Percentiles rank a stretch among this genome's conserved stretches.
Conservation (phyloP, 2,113 vertebrate species). For the Motacilla alba region DNA sequence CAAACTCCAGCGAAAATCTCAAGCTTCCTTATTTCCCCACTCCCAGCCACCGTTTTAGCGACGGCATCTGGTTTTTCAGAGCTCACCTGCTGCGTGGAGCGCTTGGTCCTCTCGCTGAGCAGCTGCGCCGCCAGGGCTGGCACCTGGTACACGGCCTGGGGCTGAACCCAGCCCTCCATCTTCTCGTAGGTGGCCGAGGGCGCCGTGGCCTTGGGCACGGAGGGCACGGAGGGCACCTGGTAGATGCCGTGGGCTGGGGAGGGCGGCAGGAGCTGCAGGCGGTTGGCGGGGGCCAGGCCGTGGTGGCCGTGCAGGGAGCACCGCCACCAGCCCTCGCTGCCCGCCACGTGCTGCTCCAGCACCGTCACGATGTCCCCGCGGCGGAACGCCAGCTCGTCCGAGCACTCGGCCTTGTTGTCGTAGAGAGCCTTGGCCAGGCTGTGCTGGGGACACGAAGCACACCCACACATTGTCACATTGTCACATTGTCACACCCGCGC, state of each 20-base stretch:
- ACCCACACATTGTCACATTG: background rate
- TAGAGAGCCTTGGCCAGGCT: conserved; percentile 88
- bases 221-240: conserved; percentile 67
- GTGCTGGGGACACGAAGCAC: conserved; percentile 65
- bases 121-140: conserved; percentile 50
- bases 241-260: conserved; percentile 64
- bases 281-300: conserved; percentile 90
- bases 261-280: conserved; percentile 77
- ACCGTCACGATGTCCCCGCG: conserved; percentile 87
- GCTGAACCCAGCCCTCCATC: conserved; percentile 80
- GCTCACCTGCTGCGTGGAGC: too few relatives aligned
- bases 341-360: conserved; percentile 75
- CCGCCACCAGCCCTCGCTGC: conserved; percentile 89
- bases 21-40: too few relatives aligned
- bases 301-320: conserved; percentile 84
- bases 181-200: conserved; percentile 69
- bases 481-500: background rate
- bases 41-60: too few relatives aligned
- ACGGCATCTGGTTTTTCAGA: too few relatives aligned
- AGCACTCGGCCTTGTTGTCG: conserved; percentile 89
- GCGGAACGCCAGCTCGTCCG: conserved; percentile 88
- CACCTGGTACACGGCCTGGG: conserved; percentile 57
- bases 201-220: background rate
- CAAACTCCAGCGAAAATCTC: too few relatives aligned
- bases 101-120: background rate